Conservation (phyloP, 1,140 invertebrate genomes). For the Solenopsis invicta region DNA sequence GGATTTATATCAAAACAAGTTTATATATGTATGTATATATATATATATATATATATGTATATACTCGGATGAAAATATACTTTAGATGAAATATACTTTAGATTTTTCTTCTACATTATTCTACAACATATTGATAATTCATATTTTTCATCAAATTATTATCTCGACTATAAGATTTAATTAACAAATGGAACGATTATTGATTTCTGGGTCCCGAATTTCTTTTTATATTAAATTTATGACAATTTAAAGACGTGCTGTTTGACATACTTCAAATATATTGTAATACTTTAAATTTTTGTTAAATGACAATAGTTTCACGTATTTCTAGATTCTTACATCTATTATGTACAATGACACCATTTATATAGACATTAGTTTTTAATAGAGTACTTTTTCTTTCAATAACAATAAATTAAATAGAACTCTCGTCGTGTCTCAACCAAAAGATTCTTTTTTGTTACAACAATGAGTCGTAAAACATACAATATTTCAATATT, state of each 20-base stretch:
- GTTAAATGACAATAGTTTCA: constrained; percentile 79
- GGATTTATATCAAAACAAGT: constrained; percentile 46
- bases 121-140: constrained; percentile 27
- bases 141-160: constrained; percentile 28
- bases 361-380: constrained; percentile 80
- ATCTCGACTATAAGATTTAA: constrained; percentile 32
- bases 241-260: constrained; percentile 21
- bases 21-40: constrained; percentile 63
- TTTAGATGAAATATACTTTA: constrained; percentile 17
- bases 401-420: constrained; percentile 84
- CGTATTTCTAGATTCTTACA: constrained; percentile 81
- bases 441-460: constrained; percentile 71
- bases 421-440: constrained; percentile 72
- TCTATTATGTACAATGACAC: constrained; percentile 86
- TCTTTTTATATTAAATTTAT: constrained; percentile 55
- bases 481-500: constrained; percentile 78
- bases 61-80: constrained; percentile 10
- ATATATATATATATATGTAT: constrained; percentile 58
- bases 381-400: constrained; percentile 73
- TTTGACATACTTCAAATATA: constrained; percentile 55
- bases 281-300: constrained; percentile 71
- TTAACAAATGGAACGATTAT: constrained; percentile 42
- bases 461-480: constrained; percentile 72
- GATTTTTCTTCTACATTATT: neutral
- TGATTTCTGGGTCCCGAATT: constrained; percentile 72